Conservation (phyloP, 2,797 vertebrate genomes). For the Yasuhikotakia modesta region DNA sequence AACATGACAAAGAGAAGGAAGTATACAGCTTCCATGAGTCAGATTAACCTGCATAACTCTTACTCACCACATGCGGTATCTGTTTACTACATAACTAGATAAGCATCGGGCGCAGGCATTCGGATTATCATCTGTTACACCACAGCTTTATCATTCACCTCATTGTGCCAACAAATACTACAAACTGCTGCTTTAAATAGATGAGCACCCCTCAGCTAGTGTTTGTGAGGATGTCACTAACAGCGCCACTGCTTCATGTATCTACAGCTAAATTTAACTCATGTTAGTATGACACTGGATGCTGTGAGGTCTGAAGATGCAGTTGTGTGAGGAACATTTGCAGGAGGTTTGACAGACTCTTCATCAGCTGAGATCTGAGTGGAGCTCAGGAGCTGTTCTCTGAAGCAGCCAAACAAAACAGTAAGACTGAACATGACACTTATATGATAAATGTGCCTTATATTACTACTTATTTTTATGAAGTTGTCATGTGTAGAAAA, state of each 20-base stretch:
- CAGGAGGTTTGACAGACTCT: background rate
- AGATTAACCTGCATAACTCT: background rate
- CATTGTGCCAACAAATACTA: constrained; percentile 5
- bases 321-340: background rate
- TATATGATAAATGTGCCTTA: too few species aligned
- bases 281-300: constrained; percentile 65
- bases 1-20: background rate
- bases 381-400: background rate
- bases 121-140: background rate
- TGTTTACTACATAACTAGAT: background rate
- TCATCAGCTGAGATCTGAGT: background rate
- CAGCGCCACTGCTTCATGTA: constrained; percentile 30
- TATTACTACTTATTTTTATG: too few species aligned
- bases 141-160: background rate
- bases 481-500: too few species aligned
- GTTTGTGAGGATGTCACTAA: constrained; percentile 63
- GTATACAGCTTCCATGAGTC: background rate
- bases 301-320: constrained; percentile 31
- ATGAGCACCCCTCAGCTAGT: constrained; percentile 28
- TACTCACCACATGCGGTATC: background rate
- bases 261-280: constrained; percentile 73
- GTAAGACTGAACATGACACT: background rate
- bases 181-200: constrained; percentile 40
- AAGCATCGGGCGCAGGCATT: too few species aligned
- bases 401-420: background rate